Evolutionary conservation across 2,888 invertebrate species (phyloP).

Genomic region (Aleiodes testaceus): DNA sequence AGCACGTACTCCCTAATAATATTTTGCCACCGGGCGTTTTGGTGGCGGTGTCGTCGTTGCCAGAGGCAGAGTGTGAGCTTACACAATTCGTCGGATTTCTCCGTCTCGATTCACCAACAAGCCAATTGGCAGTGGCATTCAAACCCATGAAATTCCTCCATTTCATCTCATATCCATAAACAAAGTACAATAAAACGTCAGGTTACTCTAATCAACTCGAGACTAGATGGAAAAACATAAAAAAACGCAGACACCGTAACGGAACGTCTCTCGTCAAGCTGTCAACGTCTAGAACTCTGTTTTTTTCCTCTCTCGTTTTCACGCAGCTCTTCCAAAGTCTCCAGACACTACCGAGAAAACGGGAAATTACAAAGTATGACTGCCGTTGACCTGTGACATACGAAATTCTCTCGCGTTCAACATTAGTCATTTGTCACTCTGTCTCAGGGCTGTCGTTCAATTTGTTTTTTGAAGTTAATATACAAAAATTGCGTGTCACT

Average conservation of each 20-base stretch:
- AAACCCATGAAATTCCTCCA: background rate
- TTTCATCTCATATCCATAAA: background rate
- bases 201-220: slow-evolving; percentile 2
- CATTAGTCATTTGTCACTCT: too few species aligned
- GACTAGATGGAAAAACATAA: slow-evolving; percentile 6
- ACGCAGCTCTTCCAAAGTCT: background rate
- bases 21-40: slow-evolving; percentile 47
- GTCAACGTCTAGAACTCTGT: slow-evolving; percentile 2
- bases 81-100: slow-evolving; percentile 29
- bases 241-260: slow-evolving; percentile 31
- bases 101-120: slow-evolving; percentile 28
- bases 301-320: slow-evolving; percentile 16
- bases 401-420: too few species aligned
- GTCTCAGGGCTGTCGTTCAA: too few species aligned
- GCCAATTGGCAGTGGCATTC: slow-evolving; percentile 40
- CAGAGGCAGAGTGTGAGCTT: slow-evolving; percentile 16
- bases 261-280: slow-evolving; percentile 23
- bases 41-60: slow-evolving; percentile 34
- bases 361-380: too few species aligned
- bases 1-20: slow-evolving; percentile 48
- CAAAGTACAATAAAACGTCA: slow-evolving; percentile 27
- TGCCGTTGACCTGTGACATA: too few species aligned
- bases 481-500: too few species aligned
- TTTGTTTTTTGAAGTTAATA: too few species aligned
- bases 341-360: background rate